Evolutionary conservation across 2,888 invertebrate genomes (phyloP), one percentile per base, ranked within the genome.

Genomic region (Desoria tigrina): DNA sequence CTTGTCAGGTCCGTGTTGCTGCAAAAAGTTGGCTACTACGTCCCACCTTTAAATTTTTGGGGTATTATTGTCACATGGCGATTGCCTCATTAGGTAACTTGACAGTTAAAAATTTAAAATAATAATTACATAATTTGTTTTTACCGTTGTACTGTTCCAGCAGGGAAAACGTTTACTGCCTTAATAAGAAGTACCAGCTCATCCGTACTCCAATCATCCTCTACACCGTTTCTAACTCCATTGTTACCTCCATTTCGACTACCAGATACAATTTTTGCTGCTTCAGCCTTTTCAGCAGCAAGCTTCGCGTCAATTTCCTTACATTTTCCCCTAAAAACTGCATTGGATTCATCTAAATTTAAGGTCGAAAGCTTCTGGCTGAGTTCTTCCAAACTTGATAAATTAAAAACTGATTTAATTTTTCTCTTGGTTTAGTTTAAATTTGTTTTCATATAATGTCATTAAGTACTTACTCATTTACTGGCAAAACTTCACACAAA

Each of bases 91-190:
- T n/a, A n/a, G n/a, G n/a, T n/a, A n/a, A n/a, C n/a, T n/a, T n/a
- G n/a, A n/a, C n/a, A n/a, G 21, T 57, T 50, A 32, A 16, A n/a
- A 28, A 45, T n/a, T n/a, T n/a, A n/a, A n/a, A n/a, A n/a, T n/a
- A n/a, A n/a, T n/a, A n/a, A n/a, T n/a, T n/a, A 14, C 16, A 51
- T n/a, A 64, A 16, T 51, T 23, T 51, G 14, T 16, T 51, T 42
- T 24, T 49, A 65, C 62, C 72, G 45, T 28, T 74, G 71, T 23
- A 55, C 68, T 0, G 98, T 99, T 18, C 94, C 99, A 6, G 97
- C 96, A 0, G 99, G 99, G 80, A 97, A 99, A 3, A 98, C 81
- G 81, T 98, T 98, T 0, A 98, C 96, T 23, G 95, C 96, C 81
- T 99, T 99, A 60, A 98, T 94, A 2, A 99, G 84, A 53, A 94